phyloP scores from a whole-genome alignment of 2,797 vertebrate species.

The Fringilla coelebs region DNA sequence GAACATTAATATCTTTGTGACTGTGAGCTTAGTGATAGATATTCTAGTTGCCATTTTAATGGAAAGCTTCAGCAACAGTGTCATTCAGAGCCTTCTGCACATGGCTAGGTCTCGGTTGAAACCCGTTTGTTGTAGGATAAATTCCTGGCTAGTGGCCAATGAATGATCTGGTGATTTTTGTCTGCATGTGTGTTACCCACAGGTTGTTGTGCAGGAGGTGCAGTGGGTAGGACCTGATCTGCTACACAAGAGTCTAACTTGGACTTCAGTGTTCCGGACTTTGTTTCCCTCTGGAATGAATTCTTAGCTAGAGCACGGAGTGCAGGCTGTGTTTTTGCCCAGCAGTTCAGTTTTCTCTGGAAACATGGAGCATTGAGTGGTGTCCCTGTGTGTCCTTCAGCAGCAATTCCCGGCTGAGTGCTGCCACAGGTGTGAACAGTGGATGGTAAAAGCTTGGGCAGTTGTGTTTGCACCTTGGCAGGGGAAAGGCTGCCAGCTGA shows the following conservation, averaged over 20 bases:
- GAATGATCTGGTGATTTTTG: fast-evolving
- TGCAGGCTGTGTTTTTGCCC: not conserved
- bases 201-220: not conserved
- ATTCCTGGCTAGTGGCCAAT: not conserved
- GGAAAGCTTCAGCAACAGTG: not conserved
- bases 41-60: not conserved
- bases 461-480: not conserved
- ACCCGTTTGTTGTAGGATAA: not conserved
- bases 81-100: not conserved
- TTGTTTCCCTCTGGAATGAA: not conserved
- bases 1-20: not conserved
- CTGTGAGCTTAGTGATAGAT: not conserved
- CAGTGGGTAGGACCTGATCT: not conserved
- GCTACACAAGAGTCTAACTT: not conserved
- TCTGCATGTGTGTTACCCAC: not conserved
- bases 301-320: not conserved
- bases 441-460: not conserved
- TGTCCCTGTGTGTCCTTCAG: not conserved
- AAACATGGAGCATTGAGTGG: not conserved
- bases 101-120: not conserved
- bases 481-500: not conserved
- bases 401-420: not conserved
- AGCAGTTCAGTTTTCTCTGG: not conserved
- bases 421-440: not conserved
- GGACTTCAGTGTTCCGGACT: not conserved